Percentiles rank a stretch among this genome's conserved stretches.
Evolutionary conservation across 2,888 invertebrate genomes (phyloP).

Genomic region (Siphonodentalium dalli): DNA sequence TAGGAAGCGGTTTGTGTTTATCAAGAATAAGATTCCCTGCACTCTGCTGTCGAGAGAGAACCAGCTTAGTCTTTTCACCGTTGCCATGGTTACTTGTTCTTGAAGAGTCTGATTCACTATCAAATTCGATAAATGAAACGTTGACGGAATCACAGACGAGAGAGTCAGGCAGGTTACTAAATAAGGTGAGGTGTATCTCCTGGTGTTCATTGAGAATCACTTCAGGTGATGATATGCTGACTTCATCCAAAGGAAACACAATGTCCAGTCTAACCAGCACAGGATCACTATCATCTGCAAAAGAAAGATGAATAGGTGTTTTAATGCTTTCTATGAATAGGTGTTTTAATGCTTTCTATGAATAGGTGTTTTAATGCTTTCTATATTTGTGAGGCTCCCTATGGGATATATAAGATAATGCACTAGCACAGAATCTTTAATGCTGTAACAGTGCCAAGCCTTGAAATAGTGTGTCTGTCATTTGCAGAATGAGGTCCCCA

Average conservation of each 20-base stretch:
- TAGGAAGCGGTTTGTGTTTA: slow-evolving; percentile 39
- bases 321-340: too few species aligned
- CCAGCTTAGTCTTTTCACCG: not conserved
- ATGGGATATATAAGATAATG: too few species aligned
- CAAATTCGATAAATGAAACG: slow-evolving; percentile 8
- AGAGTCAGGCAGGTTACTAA: slow-evolving; percentile 26
- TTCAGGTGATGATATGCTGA: slow-evolving; percentile 1
- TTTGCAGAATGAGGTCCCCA: too few species aligned
- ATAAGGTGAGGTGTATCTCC: slow-evolving; percentile 17
- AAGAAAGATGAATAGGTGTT: too few species aligned
- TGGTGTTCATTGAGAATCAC: slow-evolving; percentile 26
- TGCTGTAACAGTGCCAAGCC: too few species aligned
- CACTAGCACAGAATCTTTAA: too few species aligned
- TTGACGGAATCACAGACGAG: slow-evolving; percentile 23
- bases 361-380: too few species aligned
- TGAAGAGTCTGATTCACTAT: not conserved
- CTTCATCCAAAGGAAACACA: slow-evolving; percentile 33
- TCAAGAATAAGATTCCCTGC: slow-evolving; percentile 38
- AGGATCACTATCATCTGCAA: too few species aligned
- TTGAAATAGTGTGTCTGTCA: too few species aligned
- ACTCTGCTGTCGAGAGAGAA: not conserved
- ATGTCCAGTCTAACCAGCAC: slow-evolving; percentile 37
- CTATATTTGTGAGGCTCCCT: too few species aligned
- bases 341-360: too few species aligned
- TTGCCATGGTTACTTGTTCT: not conserved